Evolutionary conservation across 2,113 vertebrate species (phyloP).

Genomic region (Caranx ignobilis): DNA sequence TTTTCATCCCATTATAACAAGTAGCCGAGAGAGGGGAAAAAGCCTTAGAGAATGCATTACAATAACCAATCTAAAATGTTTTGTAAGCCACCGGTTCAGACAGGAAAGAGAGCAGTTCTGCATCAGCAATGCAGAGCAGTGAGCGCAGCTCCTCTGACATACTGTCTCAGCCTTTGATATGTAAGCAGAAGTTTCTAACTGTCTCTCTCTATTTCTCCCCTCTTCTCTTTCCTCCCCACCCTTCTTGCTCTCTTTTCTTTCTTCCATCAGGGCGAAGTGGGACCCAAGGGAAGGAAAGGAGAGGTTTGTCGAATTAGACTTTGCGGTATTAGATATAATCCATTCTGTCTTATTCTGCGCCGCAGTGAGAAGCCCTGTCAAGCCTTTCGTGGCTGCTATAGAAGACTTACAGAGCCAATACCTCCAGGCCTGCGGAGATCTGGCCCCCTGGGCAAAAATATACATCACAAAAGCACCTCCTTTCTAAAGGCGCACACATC

Average conservation of each 20-base stretch:
- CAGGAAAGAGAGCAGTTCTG: conserved; percentile 23
- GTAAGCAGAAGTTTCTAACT: conserved; percentile 65
- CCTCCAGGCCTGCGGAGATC: conserved; percentile 61
- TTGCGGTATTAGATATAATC: conserved; percentile 75
- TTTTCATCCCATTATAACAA: conserved; percentile 37
- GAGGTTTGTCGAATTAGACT: conserved; percentile 84
- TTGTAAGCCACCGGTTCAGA: conserved; percentile 43
- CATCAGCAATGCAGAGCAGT: conserved; percentile 57
- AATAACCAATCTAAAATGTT: conserved; percentile 54
- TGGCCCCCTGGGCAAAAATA: conserved; percentile 59
- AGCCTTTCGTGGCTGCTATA: conserved; percentile 54
- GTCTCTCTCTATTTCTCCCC: conserved; percentile 49
- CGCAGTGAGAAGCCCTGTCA: conserved; percentile 60
- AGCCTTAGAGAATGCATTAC: conserved; percentile 12
- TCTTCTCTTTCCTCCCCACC: conserved; percentile 32
- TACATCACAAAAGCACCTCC: conserved; percentile 68
- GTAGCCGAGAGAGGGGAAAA: conserved; percentile 1
- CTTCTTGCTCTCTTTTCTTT: conserved; percentile 49
- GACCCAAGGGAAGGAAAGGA: conserved; percentile 84
- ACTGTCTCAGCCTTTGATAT: conserved; percentile 70
- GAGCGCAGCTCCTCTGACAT: conserved; percentile 51
- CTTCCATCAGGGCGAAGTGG: conserved; percentile 81
- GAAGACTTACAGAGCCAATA: conserved; percentile 61
- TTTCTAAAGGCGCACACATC: conserved; percentile 52
- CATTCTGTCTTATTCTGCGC: conserved; percentile 72